phyloP scores from a whole-genome alignment of 2,797 vertebrate species.

The Bradypus variegatus region DNA sequence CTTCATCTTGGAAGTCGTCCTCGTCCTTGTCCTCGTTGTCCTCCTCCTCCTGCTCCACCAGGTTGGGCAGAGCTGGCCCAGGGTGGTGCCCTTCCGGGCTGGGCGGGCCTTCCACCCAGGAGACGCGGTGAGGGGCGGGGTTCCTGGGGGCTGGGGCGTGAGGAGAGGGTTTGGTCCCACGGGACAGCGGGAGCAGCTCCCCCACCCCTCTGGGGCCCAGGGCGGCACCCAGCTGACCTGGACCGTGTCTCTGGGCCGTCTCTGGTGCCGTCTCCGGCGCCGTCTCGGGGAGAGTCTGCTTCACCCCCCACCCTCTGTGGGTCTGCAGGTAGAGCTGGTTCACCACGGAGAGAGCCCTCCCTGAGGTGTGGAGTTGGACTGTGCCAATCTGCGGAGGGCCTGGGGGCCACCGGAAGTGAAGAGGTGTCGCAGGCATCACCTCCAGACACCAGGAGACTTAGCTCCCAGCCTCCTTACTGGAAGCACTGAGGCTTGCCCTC shows the following conservation, averaged over 20 bases:
- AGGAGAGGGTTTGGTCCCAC: neutral
- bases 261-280: neutral
- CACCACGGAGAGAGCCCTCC: constrained; percentile 79
- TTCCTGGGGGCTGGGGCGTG: constrained; percentile 33
- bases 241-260: neutral
- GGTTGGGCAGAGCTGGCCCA: constrained; percentile 79
- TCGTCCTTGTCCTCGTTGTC: neutral
- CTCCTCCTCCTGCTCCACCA: constrained; percentile 76
- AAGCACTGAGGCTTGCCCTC: neutral
- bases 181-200: neutral
- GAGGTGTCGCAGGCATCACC: neutral
- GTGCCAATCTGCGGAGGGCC: neutral
- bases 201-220: neutral
- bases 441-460: neutral
- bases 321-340: constrained; percentile 84
- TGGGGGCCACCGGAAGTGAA: constrained; percentile 3
- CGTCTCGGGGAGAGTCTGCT: neutral
- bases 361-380: constrained; percentile 71
- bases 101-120: constrained; percentile 81
- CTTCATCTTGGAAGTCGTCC: constrained; percentile 50
- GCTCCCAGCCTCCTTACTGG: neutral
- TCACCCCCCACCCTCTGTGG: neutral
- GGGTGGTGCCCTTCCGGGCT: constrained; percentile 64
- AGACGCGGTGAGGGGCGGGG: constrained; percentile 78
- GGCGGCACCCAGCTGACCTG: constrained; percentile 3